These are phyloP conservation scores for Phenganax subtilis DNA, from an alignment of 92 coral and sea anemone species.

Conservation along the genomic window DNA sequence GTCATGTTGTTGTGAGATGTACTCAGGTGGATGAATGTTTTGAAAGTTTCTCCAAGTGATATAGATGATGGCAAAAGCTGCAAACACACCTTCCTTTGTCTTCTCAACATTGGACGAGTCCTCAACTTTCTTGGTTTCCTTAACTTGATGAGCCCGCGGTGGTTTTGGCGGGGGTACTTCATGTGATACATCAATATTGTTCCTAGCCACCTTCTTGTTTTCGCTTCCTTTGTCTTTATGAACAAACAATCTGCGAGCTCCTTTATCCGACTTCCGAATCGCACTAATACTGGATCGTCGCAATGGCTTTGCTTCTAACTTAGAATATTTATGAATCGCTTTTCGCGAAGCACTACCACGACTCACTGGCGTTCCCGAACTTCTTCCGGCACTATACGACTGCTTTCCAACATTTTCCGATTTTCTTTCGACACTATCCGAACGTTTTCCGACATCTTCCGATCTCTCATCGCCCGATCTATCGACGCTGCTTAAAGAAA, in stretches of 20 bases:
- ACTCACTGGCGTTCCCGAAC: slow-evolving; percentile 1
- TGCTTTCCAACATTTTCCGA: slow-evolving; percentile 20
- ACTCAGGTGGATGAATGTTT: no score
- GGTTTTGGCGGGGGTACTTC: slow-evolving; percentile 34
- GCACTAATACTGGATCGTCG: slow-evolving; percentile 87
- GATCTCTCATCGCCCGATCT: not conserved
- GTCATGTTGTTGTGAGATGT: no score
- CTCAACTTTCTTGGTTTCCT: not conserved
- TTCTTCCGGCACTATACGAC: not conserved
- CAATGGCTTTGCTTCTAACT: slow-evolving; percentile 61
- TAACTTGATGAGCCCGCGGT: slow-evolving; percentile 31
- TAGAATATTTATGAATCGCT: slow-evolving; percentile 8
- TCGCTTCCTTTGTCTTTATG: not conserved
- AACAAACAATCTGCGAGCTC: slow-evolving; percentile 18
- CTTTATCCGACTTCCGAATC: slow-evolving; percentile 72
- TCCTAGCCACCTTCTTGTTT: not conserved
- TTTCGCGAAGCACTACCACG: slow-evolving; percentile 1
- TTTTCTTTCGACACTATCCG: not conserved
- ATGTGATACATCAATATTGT: not conserved
- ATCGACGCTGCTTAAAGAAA: not conserved
- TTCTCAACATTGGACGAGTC: not conserved
- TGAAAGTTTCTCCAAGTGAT: no score
- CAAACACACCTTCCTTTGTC: not conserved
- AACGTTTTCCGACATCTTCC: not conserved
- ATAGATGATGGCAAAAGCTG: not conserved